Percentiles rank a stretch among this genome's conserved stretches.
Evolutionary conservation across 2,113 vertebrate genomes (phyloP).

Genomic region (Megaceryle maxima): DNA sequence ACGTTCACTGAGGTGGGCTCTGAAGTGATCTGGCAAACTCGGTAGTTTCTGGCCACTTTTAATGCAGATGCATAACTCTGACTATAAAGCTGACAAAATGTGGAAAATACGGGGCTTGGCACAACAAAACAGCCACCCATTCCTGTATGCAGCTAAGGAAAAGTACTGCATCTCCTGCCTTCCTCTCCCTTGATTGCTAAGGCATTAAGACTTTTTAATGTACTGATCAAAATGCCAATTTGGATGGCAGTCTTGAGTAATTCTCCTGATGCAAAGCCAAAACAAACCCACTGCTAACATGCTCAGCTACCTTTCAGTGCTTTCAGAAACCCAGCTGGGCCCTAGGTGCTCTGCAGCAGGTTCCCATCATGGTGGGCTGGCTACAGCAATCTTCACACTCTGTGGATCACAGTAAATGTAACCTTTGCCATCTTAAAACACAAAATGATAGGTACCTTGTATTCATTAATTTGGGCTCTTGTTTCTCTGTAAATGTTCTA

Average conservation of each 20-base stretch:
- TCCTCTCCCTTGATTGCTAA: not conserved
- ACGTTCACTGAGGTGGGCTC: accelerated
- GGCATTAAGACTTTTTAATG: not conserved
- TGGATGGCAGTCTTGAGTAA: not conserved
- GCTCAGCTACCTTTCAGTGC: not conserved
- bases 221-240: not conserved
- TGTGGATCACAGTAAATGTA: not conserved
- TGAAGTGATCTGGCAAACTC: not conserved
- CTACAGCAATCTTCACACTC: not conserved
- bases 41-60: not conserved
- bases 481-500: not conserved
- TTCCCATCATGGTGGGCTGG: accelerated
- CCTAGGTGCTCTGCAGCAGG: not conserved
- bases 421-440: not conserved
- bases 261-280: not conserved
- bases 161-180: not conserved
- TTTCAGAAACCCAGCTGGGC: not conserved
- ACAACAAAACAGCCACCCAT: not conserved
- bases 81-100: not conserved
- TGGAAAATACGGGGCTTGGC: not conserved
- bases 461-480: not conserved
- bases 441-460: not conserved
- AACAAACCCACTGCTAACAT: not conserved
- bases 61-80: not conserved
- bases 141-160: not conserved